Evolutionary conservation across 2,113 vertebrate species (phyloP), one percentile per base, ranked within the genome.

Genomic region (Corynorhinus townsendii): DNA sequence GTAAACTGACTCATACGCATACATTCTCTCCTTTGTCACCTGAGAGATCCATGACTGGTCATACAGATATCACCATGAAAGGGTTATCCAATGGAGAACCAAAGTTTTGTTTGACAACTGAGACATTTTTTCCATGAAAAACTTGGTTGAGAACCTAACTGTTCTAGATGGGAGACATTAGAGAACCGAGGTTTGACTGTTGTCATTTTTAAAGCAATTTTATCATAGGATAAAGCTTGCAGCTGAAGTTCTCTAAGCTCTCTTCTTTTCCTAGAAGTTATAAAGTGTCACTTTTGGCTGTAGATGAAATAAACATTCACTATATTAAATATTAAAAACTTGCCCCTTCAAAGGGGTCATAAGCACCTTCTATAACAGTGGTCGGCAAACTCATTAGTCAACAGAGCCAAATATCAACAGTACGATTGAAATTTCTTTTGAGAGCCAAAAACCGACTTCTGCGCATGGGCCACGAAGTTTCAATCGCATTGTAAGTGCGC

Each of bases 251-350:
- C 35, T 81, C 7, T 86, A 87, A 43, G n/a, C 2, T 95, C 12
- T 71, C 72, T 77, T 64, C 8, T 66, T 93, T 93, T 93, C 47
- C 40, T 54, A 72, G 3, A 91, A 92, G 33, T 93, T 90, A 87
- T 45, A 86, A 9, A 71, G 10, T 79, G 28, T 84, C 38, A 96
- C 30, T 79, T 88, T 38, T 68, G 47, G 62, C 22, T 49, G 4
- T 10, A 89, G 38, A 92, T 83, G 86, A 90, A 91, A 85, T 89
- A 92, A 91, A 90, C 75, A 7, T 75, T 83, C 35, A 93, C 11
- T 80, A 15, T 68, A 87, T 81, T 64, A 95, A 96, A 68, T 82
- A 88, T 49, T 89, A 80, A 97, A 91, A 97, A 68, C 20, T 9
- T 91, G 28, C 17, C 72, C 72, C n/a, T 77, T 82, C 71, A 72